A percentile compares a stretch with the other conserved stretches of the same genome.
Evolutionary conservation across 1,140 invertebrate genomes (phyloP).

Genomic region (Anastatus disparis): DNA sequence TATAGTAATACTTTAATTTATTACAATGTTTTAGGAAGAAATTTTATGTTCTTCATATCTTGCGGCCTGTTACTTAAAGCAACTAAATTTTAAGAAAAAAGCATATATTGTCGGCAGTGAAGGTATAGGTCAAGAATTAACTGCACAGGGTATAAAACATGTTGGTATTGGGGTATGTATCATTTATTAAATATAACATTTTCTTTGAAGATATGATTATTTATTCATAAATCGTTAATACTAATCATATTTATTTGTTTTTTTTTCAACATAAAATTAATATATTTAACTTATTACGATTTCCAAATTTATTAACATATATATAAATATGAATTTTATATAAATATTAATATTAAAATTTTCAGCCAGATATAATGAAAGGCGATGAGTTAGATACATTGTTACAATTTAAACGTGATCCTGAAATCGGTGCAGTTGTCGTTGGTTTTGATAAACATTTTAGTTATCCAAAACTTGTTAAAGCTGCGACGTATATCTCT

Average conservation of each 20-base stretch:
- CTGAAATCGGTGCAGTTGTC: constrained; percentile 89
- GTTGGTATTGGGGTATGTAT: constrained; percentile 62
- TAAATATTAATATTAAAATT: no score
- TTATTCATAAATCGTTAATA: no score
- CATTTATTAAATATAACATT: no score
- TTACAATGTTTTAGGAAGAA: constrained; percentile 78
- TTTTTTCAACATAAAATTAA: no score
- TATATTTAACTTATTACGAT: no score
- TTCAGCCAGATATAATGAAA: constrained; percentile 30
- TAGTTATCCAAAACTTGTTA: constrained; percentile 90
- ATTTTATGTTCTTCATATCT: constrained; percentile 88
- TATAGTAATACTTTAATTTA: no score
- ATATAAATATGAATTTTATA: no score
- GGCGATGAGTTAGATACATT: constrained; percentile 10
- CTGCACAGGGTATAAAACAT: constrained; percentile 79
- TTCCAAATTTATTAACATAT: no score
- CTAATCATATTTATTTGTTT: no score
- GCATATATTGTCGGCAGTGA: constrained; percentile 86
- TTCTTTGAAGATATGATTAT: no score
- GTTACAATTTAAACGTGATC: constrained; percentile 70
- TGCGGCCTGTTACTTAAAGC: constrained; percentile 84
- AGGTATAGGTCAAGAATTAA: constrained; percentile 85
- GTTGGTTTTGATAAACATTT: constrained; percentile 94
- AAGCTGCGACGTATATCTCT: constrained; percentile 86
- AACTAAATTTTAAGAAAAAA: constrained; percentile 80